These are phyloP conservation scores for Eolophus roseicapilla DNA, from an alignment of 2,113 vertebrate species.

Conservation along the genomic window DNA sequence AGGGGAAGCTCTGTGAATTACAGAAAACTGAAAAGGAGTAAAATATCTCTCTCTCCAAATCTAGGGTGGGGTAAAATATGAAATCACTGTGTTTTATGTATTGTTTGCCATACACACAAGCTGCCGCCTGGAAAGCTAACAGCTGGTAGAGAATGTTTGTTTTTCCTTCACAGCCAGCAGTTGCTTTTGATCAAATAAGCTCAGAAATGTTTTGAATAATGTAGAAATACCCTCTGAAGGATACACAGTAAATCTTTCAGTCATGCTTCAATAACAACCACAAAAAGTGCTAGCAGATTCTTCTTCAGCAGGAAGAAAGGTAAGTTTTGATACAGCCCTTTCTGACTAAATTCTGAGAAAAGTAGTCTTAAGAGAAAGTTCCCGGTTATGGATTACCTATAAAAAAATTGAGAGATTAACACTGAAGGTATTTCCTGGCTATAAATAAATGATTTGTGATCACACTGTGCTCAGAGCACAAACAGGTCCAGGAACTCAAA, in stretches of 20 bases:
- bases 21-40: neutral
- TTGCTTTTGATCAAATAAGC: neutral
- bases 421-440: conserved; percentile 46
- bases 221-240: neutral
- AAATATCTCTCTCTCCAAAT: neutral
- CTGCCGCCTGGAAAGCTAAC: neutral
- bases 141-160: neutral
- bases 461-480: neutral
- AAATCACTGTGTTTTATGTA: neutral
- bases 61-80: neutral
- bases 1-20: neutral
- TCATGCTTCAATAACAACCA: neutral
- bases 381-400: conserved; percentile 48
- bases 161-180: neutral
- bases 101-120: neutral
- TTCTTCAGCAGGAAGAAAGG: neutral
- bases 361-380: conserved; percentile 52
- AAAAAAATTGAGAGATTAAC: conserved; percentile 58
- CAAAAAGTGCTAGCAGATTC: neutral
- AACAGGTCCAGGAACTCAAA: conserved; percentile 43
- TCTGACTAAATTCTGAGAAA: conserved; percentile 46
- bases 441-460: conserved; percentile 72
- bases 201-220: neutral
- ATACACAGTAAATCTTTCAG: neutral
- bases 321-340: conserved; percentile 34